Evolutionary conservation across 2,113 vertebrate species (phyloP).

Genomic region (Xenus cinereus): DNA sequence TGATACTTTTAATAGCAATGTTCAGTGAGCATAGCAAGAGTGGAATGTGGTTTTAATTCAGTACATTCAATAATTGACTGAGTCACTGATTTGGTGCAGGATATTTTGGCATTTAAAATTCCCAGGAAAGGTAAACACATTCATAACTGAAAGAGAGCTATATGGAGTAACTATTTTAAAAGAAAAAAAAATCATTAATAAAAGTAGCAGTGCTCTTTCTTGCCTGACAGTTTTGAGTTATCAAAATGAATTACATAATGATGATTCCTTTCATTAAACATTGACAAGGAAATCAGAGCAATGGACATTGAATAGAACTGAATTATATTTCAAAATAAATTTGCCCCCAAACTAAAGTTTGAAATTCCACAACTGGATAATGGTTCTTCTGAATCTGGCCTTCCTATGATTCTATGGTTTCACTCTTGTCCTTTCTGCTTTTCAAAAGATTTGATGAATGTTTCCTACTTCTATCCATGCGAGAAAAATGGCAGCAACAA

Average conservation of each 20-base stretch:
- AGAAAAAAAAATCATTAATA: background rate
- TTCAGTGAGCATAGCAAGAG: background rate
- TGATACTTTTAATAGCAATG: background rate
- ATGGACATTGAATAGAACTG: background rate
- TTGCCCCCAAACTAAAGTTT: background rate
- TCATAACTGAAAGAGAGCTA: background rate
- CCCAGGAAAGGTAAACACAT: background rate
- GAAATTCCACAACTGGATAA: background rate
- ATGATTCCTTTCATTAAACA: background rate
- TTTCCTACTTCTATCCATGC: background rate
- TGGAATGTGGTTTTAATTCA: background rate
- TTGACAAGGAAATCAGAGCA: background rate
- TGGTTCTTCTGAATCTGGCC: background rate
- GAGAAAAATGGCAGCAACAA: background rate
- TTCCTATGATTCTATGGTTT: background rate
- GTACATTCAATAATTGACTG: background rate
- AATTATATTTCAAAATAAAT: background rate
- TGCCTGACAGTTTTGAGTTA: background rate
- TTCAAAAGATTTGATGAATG: background rate
- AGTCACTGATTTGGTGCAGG: background rate
- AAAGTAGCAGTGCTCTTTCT: background rate
- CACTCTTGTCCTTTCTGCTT: background rate
- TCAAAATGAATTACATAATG: background rate
- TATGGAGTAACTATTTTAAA: background rate
- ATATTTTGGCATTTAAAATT: background rate